A percentile compares a stretch with the other conserved stretches of the same genome.
These are phyloP conservation scores for Dolichallabes microphthalmus DNA, from an alignment of 2,113 vertebrate genomes.

Conservation along the genomic window DNA sequence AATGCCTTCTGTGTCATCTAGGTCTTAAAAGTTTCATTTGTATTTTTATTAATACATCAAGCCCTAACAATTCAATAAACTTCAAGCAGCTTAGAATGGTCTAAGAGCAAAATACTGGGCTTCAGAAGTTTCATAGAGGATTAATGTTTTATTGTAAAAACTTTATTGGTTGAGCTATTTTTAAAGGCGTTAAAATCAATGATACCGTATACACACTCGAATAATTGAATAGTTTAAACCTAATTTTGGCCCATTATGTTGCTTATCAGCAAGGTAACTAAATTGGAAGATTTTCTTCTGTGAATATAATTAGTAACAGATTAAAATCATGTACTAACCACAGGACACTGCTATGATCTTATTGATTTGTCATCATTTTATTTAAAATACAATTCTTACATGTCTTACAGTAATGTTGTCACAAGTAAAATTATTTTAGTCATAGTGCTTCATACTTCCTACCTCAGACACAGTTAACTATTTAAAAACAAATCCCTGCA, in stretches of 20 bases:
- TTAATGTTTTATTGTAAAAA: slow-evolving; percentile 20
- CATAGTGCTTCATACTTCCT: neutral
- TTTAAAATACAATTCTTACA: neutral
- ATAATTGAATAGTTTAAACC: neutral
- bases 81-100: slow-evolving; percentile 7
- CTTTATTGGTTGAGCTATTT: neutral
- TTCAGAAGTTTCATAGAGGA: neutral
- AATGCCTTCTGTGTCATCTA: neutral
- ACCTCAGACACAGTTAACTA: neutral
- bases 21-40: neutral
- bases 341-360: neutral
- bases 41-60: neutral
- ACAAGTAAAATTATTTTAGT: neutral
- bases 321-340: neutral
- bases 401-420: neutral
- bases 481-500: neutral
- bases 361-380: neutral
- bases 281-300: neutral
- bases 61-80: neutral
- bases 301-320: neutral
- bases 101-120: neutral
- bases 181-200: neutral
- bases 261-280: neutral
- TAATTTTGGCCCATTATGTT: neutral
- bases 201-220: neutral